phyloP scores from a whole-genome alignment of 1,140 invertebrate species.

The Halesus radiatus region DNA sequence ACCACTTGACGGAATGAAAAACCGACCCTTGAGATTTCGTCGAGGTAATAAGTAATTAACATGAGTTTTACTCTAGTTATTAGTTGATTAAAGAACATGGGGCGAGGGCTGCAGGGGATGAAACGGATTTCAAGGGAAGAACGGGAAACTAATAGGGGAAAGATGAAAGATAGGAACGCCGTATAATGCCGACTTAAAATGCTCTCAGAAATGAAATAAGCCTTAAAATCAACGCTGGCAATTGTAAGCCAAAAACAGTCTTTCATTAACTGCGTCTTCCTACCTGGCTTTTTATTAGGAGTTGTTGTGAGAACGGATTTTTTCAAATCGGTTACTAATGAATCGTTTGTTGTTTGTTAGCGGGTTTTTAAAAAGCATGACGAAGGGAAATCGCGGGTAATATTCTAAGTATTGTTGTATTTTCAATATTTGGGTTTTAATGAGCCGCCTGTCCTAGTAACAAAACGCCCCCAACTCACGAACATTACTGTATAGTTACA shows the following conservation, averaged over 20 bases:
- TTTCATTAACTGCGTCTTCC: neutral
- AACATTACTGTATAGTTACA: neutral
- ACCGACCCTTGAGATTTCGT: neutral
- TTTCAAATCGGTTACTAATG: conserved; percentile 8
- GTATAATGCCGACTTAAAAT: conserved; percentile 20
- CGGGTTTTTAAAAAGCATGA: conserved; percentile 37
- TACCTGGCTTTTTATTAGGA: too few relatives aligned
- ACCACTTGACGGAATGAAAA: conserved; percentile 20
- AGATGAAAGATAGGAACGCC: conserved; percentile 22
- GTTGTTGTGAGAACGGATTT: neutral
- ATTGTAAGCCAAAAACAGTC: conserved; percentile 17
- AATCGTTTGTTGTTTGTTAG: conserved; percentile 15
- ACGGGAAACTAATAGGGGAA: conserved; percentile 7
- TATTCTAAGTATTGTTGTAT: conserved; percentile 12
- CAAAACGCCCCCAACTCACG: conserved; percentile 12
- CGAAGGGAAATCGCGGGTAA: conserved; percentile 3
- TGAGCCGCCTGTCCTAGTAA: neutral
- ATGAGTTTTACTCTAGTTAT: conserved; percentile 44
- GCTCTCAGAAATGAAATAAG: conserved; percentile 21
- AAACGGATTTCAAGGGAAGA: conserved; percentile 33
- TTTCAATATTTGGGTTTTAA: conserved; percentile 30
- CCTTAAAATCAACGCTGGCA: conserved; percentile 6
- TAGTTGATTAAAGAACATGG: conserved; percentile 49
- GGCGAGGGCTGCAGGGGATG: conserved; percentile 39
- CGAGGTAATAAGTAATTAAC: conserved; percentile 21